Percentiles rank a stretch among this genome's conserved stretches.
phyloP scores from a whole-genome alignment of 2,113 vertebrate species.

The Solea senegalensis region DNA sequence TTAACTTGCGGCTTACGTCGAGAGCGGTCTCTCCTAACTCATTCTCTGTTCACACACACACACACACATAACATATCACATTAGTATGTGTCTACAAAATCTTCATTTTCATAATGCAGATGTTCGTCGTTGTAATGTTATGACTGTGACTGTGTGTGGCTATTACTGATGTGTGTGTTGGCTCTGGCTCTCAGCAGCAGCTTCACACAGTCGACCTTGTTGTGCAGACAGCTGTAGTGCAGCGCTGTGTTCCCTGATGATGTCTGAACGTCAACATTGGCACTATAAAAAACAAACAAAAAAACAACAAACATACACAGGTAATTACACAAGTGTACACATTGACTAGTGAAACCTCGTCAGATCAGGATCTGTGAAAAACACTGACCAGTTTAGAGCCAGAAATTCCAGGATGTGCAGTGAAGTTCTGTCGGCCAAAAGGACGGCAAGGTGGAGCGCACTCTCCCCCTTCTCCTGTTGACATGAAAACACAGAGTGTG shows the following conservation, averaged over 20 bases:
- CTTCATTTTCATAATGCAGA: too few species aligned
- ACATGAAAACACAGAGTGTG: slow-evolving; percentile 12
- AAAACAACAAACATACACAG: background rate
- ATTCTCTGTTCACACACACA: slow-evolving; percentile 59
- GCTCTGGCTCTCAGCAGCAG: slow-evolving; percentile 71
- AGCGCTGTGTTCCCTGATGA: slow-evolving; percentile 67
- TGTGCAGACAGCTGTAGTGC: slow-evolving; percentile 73
- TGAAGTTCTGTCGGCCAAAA: slow-evolving; percentile 69
- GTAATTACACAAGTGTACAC: background rate
- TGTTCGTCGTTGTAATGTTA: background rate
- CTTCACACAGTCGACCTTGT: slow-evolving; percentile 73
- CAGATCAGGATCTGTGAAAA: background rate
- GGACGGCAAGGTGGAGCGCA: slow-evolving; percentile 66
- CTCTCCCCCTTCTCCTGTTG: slow-evolving; percentile 72
- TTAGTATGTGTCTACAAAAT: background rate
- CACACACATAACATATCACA: background rate
- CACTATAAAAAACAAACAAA: slow-evolving; percentile 8
- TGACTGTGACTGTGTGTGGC: slow-evolving; percentile 1
- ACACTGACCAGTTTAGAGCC: slow-evolving; percentile 70
- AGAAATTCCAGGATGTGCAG: slow-evolving; percentile 74
- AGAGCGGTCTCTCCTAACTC: slow-evolving; percentile 65
- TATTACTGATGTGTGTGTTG: slow-evolving; percentile 65
- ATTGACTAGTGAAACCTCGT: background rate
- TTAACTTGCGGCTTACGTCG: slow-evolving; percentile 68
- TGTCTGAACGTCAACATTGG: slow-evolving; percentile 62